Percentiles rank a stretch among this genome's conserved stretches.
phyloP scores from a whole-genome alignment of 2,113 vertebrate species.

The Onychorhynchus coronatus region DNA sequence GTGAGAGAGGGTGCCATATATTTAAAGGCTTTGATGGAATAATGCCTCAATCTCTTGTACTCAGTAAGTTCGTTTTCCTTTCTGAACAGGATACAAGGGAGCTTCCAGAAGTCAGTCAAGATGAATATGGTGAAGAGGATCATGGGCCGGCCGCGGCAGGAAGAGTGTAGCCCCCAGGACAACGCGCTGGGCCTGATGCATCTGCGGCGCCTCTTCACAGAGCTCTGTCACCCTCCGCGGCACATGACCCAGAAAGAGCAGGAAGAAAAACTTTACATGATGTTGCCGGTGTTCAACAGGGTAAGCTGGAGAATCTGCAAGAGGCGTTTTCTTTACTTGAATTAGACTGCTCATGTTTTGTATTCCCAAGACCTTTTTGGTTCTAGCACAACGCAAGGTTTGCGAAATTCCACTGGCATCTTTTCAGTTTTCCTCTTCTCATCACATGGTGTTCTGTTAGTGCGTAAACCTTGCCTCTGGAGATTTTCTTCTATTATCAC shows the following conservation, averaged over 20 bases:
- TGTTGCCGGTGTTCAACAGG: conserved; percentile 97
- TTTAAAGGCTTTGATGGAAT: neutral
- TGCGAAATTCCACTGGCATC: neutral
- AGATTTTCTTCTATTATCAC: neutral
- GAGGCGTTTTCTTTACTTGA: neutral
- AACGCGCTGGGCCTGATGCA: conserved; percentile 97
- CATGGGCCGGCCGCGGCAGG: conserved; percentile 96
- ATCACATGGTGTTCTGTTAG: neutral
- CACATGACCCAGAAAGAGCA: conserved; percentile 99
- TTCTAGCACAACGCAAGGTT: neutral
- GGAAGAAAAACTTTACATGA: conserved; percentile 99
- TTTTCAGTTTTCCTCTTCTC: neutral
- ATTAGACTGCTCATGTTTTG: neutral
- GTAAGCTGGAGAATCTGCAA: conserved; percentile 66
- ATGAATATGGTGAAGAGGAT: conserved; percentile 99
- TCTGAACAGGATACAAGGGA: conserved; percentile 75
- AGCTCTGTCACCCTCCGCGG: conserved; percentile 93
- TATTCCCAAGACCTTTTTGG: neutral
- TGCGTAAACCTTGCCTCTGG: neutral
- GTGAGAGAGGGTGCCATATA: neutral
- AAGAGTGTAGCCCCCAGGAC: conserved; percentile 98
- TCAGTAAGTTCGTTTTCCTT: neutral
- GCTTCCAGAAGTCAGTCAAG: conserved; percentile 82
- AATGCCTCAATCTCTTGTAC: neutral
- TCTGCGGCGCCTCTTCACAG: conserved; percentile 94